Percentiles rank a stretch among this genome's conserved stretches.
phyloP scores from a whole-genome alignment of 2,888 invertebrate genomes.

The Oegoconia quadripuncta region DNA sequence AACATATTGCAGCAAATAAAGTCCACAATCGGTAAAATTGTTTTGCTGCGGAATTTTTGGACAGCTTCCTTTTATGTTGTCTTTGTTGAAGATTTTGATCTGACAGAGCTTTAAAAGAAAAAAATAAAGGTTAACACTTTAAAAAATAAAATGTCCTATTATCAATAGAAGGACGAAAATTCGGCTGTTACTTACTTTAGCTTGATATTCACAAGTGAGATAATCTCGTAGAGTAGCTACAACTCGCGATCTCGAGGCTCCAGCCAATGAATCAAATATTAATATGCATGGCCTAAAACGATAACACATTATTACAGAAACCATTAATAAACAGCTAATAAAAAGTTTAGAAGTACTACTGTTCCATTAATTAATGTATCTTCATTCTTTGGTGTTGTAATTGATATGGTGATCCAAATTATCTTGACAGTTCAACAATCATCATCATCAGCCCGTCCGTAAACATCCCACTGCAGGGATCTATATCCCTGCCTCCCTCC shows the following conservation, averaged over 20 bases:
- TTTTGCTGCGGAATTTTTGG: conserved; percentile 98
- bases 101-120: conserved; percentile 66
- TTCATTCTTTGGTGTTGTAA: no score
- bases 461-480: no score
- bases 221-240: conserved; percentile 95
- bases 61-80: conserved; percentile 90
- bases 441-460: no score
- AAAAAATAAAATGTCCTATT: neutral
- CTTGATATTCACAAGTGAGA: conserved; percentile 90
- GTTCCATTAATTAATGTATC: no score
- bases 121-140: neutral
- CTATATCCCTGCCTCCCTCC: no score
- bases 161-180: conserved; percentile 1
- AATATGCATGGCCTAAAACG: conserved; percentile 93
- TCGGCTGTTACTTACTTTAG: conserved; percentile 76
- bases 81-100: conserved; percentile 86
- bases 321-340: neutral
- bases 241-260: conserved; percentile 88
- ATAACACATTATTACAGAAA: conserved; percentile 17
- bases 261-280: conserved; percentile 96
- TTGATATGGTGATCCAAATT: no score
- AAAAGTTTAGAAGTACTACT: no score
- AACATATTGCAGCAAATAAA: conserved; percentile 96
- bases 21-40: conserved; percentile 97
- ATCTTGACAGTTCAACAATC: no score